phyloP scores from a whole-genome alignment of 1,140 invertebrate genomes.

The Aphidius ervi region DNA sequence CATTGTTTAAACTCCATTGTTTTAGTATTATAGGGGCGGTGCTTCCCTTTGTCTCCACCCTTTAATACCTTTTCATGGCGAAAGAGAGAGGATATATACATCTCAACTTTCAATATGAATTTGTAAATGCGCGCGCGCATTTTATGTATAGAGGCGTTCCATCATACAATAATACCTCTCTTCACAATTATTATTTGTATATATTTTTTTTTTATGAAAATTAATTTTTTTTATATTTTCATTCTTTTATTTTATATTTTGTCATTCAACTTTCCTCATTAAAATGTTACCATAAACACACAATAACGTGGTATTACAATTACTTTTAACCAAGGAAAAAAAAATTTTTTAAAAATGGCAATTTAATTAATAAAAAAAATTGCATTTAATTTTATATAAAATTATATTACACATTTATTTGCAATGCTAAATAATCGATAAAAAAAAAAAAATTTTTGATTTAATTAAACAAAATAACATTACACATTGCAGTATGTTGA shows the following conservation, averaged over 20 bases:
- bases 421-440: no score
- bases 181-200: conserved; percentile 7
- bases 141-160: conserved; percentile 13
- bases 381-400: neutral
- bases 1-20: conserved; percentile 49
- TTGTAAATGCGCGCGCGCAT: conserved; percentile 11
- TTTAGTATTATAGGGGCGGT: conserved; percentile 51
- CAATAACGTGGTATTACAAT: neutral
- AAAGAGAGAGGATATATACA: conserved; percentile 11
- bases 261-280: no score
- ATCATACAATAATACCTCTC: conserved; percentile 1
- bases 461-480: no score
- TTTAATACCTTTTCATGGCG: conserved; percentile 46
- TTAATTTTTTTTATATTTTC: no score
- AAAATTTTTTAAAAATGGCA: neutral
- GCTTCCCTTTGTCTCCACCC: conserved; percentile 54
- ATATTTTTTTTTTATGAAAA: neutral
- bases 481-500: no score
- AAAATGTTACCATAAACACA: neutral
- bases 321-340: neutral
- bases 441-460: no score
- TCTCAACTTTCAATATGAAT: conserved; percentile 3
- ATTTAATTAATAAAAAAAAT: conserved; percentile 2
- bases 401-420: no score
- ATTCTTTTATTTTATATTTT: no score